Evolutionary conservation across 1,140 invertebrate genomes (phyloP).

Genomic region (Lepidurus packardi): DNA sequence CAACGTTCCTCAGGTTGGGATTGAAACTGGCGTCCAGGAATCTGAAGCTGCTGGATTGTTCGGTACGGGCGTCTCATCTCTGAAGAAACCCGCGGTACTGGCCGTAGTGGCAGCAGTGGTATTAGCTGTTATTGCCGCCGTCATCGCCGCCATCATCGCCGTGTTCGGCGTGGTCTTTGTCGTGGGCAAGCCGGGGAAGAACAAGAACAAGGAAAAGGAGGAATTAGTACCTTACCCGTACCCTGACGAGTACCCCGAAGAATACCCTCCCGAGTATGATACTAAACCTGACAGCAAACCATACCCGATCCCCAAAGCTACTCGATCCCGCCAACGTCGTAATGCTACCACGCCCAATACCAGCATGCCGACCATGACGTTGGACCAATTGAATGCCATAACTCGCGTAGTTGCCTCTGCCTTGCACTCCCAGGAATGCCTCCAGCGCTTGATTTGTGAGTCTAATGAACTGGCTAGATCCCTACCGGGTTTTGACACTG

Average conservation of each 20-base stretch:
- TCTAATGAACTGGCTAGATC: background rate
- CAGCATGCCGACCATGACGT: constrained; percentile 24
- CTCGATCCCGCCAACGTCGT: background rate
- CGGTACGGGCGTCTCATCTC: background rate
- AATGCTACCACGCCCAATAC: background rate
- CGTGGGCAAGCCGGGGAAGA: background rate
- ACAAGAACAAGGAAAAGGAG: background rate
- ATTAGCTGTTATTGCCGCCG: background rate
- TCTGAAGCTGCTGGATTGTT: background rate
- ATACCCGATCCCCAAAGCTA: background rate
- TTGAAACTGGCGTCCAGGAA: background rate
- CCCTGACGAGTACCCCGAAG: background rate
- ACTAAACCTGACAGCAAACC: background rate
- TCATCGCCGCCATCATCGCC: background rate
- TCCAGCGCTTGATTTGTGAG: constrained; percentile 31
- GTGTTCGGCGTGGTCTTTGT: background rate
- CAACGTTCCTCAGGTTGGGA: background rate
- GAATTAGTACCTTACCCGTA: background rate
- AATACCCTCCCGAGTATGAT: background rate
- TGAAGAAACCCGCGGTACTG: background rate
- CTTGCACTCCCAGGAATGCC: constrained; percentile 27
- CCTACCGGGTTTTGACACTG: background rate
- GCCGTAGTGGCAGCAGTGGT: background rate
- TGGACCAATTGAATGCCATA: constrained; percentile 6
- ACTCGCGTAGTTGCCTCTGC: constrained; percentile 26